These are phyloP conservation scores for Trissolcus brochymenae DNA, from an alignment of 2,888 invertebrate species.

Conservation along the genomic window DNA sequence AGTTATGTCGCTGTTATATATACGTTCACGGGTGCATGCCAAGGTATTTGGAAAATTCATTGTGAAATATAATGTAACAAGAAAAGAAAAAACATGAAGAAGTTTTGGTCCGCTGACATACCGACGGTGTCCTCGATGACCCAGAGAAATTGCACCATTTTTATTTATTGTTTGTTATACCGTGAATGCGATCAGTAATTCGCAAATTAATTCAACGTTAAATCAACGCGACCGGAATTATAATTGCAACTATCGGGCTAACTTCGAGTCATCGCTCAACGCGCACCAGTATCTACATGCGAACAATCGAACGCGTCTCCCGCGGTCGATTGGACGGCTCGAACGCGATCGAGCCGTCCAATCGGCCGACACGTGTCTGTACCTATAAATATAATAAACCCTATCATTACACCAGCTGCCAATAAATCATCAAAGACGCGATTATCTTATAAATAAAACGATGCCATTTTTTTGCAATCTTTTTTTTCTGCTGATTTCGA, in stretches of 20 bases:
- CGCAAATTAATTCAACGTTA: constrained; percentile 14
- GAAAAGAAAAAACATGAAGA: neutral
- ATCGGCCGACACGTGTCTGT: constrained; percentile 46
- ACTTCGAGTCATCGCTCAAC: constrained; percentile 32
- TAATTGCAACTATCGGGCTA: constrained; percentile 45
- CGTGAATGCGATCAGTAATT: neutral
- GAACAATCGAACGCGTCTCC: constrained; percentile 31
- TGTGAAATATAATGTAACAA: neutral
- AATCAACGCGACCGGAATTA: constrained; percentile 39
- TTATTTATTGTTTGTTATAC: neutral
- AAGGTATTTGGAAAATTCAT: too few relatives aligned
- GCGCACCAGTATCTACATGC: constrained; percentile 25
- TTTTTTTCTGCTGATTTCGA: too few relatives aligned
- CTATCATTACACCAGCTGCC: constrained; percentile 35
- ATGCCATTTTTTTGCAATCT: too few relatives aligned
- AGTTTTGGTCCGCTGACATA: constrained; percentile 19
- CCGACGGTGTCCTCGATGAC: constrained; percentile 48
- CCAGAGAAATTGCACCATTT: constrained; percentile 51
- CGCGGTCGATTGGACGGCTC: too few relatives aligned
- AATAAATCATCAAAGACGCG: constrained; percentile 31
- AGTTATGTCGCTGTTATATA: too few relatives aligned
- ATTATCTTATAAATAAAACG: constrained; percentile 50
- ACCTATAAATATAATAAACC: constrained; percentile 31
- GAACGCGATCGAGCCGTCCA: too few relatives aligned
- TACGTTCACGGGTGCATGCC: too few relatives aligned